phyloP scores from a whole-genome alignment of 2,888 invertebrate species.

The Rotaria magnacalcarata region DNA sequence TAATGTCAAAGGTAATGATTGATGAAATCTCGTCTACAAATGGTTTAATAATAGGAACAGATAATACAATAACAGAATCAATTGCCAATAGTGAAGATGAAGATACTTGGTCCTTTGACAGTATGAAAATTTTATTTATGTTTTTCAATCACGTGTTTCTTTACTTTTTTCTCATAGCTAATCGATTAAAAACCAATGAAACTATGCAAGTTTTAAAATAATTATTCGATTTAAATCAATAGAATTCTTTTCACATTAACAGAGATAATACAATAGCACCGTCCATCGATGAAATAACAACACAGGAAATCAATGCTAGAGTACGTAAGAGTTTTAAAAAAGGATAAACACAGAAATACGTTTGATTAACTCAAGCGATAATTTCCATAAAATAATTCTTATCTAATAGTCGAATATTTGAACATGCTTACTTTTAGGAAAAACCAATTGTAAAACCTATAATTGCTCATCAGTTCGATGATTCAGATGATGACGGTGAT shows the following conservation, averaged over 20 bases:
- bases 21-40: background rate
- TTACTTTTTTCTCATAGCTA: background rate
- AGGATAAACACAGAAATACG: too few species aligned
- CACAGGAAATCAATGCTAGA: background rate
- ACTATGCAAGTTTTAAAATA: background rate
- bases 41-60: background rate
- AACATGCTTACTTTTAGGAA: background rate
- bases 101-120: background rate
- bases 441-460: background rate
- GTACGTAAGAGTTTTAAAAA: background rate
- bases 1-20: background rate
- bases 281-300: background rate
- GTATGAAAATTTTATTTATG: background rate
- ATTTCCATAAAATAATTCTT: too few species aligned
- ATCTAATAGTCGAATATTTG: too few species aligned
- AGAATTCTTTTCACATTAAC: background rate
- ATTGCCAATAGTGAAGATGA: background rate
- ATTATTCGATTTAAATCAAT: background rate
- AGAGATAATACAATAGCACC: background rate
- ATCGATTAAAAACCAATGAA: background rate
- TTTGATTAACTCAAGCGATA: too few species aligned
- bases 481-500: constrained; percentile 17
- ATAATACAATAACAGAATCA: background rate
- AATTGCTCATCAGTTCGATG: background rate
- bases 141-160: background rate